Percentiles rank a stretch among this genome's conserved stretches.
These are phyloP conservation scores for Sylvia atricapilla DNA, from an alignment of 2,113 vertebrate genomes.

Conservation along the genomic window DNA sequence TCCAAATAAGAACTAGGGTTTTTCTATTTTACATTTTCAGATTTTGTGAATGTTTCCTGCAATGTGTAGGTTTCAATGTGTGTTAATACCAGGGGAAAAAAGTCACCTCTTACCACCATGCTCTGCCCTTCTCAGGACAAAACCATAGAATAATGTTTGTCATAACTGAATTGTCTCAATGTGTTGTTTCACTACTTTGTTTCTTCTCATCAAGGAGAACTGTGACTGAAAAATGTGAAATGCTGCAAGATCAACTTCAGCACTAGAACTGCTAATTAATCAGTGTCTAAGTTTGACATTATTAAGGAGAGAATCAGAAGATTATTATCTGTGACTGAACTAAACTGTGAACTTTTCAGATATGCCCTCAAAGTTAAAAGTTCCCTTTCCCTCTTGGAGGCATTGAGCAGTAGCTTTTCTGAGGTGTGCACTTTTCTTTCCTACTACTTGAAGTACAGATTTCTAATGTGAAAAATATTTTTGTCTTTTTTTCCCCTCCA, in stretches of 20 bases:
- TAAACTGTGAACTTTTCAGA: neutral
- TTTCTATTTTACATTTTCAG: neutral
- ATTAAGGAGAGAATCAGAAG: neutral
- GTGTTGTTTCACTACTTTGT: neutral
- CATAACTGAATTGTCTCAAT: neutral
- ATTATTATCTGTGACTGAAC: neutral
- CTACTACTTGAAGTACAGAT: neutral
- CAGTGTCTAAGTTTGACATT: neutral
- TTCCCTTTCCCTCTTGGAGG: neutral
- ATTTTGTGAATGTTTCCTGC: neutral
- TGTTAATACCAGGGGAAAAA: neutral
- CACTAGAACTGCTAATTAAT: neutral
- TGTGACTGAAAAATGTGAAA: neutral
- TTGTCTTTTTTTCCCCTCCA: neutral
- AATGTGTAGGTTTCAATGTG: neutral
- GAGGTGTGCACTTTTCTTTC: neutral
- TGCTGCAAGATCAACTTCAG: neutral
- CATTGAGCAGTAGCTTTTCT: neutral
- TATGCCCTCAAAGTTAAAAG: neutral
- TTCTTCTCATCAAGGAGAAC: neutral
- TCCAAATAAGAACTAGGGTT: neutral
- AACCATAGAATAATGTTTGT: neutral
- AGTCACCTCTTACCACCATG: neutral
- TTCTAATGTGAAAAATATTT: conserved; percentile 45
- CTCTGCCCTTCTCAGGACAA: neutral